These are phyloP conservation scores for Strigamia crassipes DNA, from an alignment of 2,888 invertebrate species.

Conservation along the genomic window DNA sequence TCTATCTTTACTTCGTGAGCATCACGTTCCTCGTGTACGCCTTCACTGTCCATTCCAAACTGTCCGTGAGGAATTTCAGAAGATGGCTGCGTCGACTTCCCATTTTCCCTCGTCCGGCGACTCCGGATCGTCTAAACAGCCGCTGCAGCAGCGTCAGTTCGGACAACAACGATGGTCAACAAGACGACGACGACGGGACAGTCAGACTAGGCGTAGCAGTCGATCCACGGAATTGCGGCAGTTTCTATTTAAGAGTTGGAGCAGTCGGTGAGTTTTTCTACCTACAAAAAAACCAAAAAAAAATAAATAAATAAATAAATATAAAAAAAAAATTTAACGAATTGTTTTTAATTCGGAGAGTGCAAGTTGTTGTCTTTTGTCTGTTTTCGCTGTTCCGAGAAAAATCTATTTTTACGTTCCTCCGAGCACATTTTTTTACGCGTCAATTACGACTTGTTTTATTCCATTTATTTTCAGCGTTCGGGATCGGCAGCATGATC, in stretches of 20 bases:
- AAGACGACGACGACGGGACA: background rate
- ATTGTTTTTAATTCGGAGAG: too few species aligned
- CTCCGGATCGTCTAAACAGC: background rate
- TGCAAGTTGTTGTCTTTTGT: background rate
- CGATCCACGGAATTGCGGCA: slow-evolving; percentile 48
- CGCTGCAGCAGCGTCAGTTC: background rate
- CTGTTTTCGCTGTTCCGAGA: background rate
- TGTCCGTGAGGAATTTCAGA: background rate
- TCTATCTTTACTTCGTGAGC: slow-evolving; percentile 54
- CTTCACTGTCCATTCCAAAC: slow-evolving; percentile 47
- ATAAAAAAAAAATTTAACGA: too few species aligned
- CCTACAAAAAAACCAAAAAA: background rate
- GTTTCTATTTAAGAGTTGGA: slow-evolving; percentile 50
- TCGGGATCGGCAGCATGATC: slow-evolving; percentile 60
- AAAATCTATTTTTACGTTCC: background rate
- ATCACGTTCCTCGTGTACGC: slow-evolving; percentile 54
- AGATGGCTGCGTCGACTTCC: background rate
- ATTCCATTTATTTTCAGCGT: slow-evolving; percentile 53
- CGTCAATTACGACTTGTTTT: background rate
- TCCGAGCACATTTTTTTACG: background rate
- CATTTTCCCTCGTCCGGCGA: background rate
- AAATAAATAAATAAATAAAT: too few species aligned
- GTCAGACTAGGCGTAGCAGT: background rate
- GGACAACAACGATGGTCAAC: background rate
- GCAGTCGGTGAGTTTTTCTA: slow-evolving; percentile 49